Percentiles rank a stretch among this genome's conserved stretches.
phyloP scores from a whole-genome alignment of 1,140 invertebrate genomes.

The Metaphire vulgaris region DNA sequence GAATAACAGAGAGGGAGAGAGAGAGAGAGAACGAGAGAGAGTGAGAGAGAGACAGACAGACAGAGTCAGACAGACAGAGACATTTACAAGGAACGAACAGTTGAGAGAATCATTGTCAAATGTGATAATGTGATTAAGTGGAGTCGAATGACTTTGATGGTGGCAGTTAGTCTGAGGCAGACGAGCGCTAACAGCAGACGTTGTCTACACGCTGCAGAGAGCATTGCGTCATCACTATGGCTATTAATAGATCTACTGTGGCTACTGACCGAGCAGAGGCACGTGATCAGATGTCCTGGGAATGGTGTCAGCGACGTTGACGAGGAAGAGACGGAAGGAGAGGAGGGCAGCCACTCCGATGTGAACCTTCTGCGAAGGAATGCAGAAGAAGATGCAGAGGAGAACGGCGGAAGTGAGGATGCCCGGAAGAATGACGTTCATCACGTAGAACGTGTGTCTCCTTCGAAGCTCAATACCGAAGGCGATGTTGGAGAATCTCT shows the following conservation, averaged over 20 bases:
- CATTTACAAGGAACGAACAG: background rate
- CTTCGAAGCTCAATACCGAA: constrained; percentile 25
- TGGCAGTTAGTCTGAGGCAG: no score
- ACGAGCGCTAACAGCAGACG: no score
- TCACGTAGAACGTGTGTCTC: constrained; percentile 30
- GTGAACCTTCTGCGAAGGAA: constrained; percentile 30
- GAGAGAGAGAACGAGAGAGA: background rate
- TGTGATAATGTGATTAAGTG: no score
- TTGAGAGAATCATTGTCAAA: no score
- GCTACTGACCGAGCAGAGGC: constrained; percentile 31
- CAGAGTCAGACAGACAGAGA: constrained; percentile 13
- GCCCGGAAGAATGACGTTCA: constrained; percentile 32
- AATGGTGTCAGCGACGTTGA: constrained; percentile 30
- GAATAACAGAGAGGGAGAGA: background rate
- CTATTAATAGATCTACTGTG: no score
- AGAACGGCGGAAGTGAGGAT: constrained; percentile 30
- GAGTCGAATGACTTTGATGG: no score
- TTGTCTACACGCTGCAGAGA: no score
- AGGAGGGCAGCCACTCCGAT: constrained; percentile 30
- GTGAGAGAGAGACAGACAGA: constrained; percentile 15
- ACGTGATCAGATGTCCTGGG: constrained; percentile 29
- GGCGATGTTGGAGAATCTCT: constrained; percentile 25
- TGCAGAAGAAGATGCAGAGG: constrained; percentile 30
- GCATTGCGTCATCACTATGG: no score
- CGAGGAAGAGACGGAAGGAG: constrained; percentile 28